These are phyloP conservation scores for Myrmophylax atrothorax DNA, from an alignment of 2,113 vertebrate species.

Conservation along the genomic window DNA sequence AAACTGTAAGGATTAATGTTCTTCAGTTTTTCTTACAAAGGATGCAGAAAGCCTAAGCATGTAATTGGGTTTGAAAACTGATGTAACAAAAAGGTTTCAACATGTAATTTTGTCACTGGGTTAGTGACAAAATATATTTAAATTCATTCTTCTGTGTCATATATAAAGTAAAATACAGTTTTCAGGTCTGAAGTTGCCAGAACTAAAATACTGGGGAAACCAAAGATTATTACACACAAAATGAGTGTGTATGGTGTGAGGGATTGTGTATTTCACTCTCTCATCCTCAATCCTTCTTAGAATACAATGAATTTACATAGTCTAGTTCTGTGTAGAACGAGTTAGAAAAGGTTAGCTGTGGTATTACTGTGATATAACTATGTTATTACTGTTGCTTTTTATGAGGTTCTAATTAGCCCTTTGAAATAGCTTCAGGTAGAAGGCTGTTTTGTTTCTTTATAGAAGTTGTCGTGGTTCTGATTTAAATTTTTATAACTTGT, in stretches of 20 bases:
- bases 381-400: background rate
- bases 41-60: background rate
- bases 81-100: background rate
- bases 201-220: background rate
- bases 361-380: background rate
- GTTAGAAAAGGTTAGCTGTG: background rate
- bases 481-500: background rate
- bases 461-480: background rate
- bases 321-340: background rate
- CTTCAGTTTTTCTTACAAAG: background rate
- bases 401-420: background rate
- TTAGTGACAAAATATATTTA: background rate
- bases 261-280: background rate
- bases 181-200: background rate
- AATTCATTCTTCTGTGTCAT: background rate
- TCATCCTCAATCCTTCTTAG: background rate
- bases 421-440: background rate
- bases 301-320: background rate
- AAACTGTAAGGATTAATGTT: background rate
- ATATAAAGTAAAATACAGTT: background rate
- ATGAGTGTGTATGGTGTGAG: background rate
- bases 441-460: background rate
- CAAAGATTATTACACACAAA: background rate
- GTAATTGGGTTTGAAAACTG: background rate
- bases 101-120: background rate